These are phyloP conservation scores for Anguilla obscura DNA, from an alignment of 2,797 vertebrate species.

Conservation along the genomic window DNA sequence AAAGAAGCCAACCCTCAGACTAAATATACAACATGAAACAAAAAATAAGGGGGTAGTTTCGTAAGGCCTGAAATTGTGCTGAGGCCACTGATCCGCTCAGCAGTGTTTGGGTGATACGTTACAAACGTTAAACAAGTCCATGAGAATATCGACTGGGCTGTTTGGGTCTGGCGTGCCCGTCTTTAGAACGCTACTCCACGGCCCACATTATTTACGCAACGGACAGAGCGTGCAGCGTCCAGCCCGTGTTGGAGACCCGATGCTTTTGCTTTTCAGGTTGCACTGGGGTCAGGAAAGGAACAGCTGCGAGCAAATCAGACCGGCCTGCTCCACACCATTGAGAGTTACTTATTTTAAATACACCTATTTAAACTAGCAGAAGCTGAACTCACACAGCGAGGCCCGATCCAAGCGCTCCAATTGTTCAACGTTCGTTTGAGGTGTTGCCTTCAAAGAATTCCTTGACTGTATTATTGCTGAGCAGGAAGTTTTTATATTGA, in stretches of 20 bases:
- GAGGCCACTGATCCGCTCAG: conserved; percentile 3
- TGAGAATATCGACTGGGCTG: not conserved
- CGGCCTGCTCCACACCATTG: not conserved
- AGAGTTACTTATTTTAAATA: not conserved
- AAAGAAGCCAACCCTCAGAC: conserved; percentile 28
- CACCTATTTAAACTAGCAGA: not conserved
- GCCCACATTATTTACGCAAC: not conserved
- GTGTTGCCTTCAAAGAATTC: not conserved
- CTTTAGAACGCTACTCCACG: not conserved
- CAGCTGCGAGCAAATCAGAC: not conserved
- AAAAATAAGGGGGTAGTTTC: not conserved
- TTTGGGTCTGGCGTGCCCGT: not conserved
- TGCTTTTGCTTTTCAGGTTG: not conserved
- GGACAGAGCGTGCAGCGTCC: not conserved
- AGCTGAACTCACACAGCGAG: not conserved
- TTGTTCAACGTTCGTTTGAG: not conserved
- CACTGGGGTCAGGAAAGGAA: conserved; percentile 9
- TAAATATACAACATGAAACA: conserved; percentile 33
- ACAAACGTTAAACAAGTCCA: conserved; percentile 12
- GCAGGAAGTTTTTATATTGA: not conserved
- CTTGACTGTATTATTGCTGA: not conserved
- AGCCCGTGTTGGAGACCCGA: not conserved
- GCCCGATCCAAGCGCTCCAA: not conserved
- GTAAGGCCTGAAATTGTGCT: not conserved
- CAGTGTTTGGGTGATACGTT: conserved; percentile 16